phyloP scores from a whole-genome alignment of 1,140 invertebrate genomes.

The Drosophila lacertosa region DNA sequence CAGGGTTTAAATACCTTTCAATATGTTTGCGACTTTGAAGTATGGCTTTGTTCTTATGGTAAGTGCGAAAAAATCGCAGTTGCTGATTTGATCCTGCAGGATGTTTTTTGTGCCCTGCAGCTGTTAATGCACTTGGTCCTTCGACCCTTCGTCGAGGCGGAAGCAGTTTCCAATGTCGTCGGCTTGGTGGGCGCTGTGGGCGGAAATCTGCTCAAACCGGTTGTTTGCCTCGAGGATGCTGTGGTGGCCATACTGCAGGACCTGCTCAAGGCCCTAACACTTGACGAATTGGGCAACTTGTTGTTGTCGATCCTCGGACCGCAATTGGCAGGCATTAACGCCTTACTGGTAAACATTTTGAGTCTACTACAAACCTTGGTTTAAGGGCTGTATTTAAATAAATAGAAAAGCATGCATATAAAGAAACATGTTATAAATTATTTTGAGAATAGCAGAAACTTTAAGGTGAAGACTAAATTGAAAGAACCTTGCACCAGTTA shows the following conservation, averaged over 20 bases:
- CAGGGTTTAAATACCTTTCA: background rate
- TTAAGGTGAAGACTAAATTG: background rate
- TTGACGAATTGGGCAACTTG: background rate
- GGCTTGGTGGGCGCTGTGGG: background rate
- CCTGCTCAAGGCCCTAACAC: background rate
- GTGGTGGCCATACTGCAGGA: background rate
- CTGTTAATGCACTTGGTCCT: background rate
- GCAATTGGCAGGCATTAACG: background rate
- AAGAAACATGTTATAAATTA: background rate
- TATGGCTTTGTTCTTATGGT: constrained; percentile 7
- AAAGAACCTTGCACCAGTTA: background rate
- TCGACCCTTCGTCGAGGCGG: background rate
- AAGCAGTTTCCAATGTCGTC: background rate
- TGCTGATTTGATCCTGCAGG: background rate
- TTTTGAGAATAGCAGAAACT: too few relatives aligned
- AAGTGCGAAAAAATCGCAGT: background rate
- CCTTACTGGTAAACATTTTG: background rate
- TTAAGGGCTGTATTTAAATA: background rate
- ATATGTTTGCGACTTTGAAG: constrained; percentile 2
- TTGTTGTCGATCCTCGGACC: background rate
- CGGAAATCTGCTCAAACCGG: background rate
- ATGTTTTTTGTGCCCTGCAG: background rate
- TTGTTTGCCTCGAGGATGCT: constrained; percentile 2
- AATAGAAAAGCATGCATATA: background rate
- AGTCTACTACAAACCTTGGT: background rate